Conservation (phyloP, 2,113 vertebrate genomes). For the Lepus europaeus region DNA sequence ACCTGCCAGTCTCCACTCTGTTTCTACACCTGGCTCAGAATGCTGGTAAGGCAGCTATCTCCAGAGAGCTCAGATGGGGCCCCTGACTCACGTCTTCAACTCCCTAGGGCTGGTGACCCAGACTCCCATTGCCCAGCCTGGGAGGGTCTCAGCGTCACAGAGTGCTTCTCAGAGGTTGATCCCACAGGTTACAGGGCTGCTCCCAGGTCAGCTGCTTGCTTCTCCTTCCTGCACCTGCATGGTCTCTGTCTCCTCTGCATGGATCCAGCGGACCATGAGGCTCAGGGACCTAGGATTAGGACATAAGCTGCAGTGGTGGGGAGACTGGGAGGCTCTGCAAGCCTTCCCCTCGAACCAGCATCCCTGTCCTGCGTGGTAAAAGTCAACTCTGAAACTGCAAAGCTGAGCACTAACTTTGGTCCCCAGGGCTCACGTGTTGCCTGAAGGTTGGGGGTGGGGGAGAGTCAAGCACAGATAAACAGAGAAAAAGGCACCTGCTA, state of each 20-base stretch:
- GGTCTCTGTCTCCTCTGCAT: background rate
- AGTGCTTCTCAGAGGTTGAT: background rate
- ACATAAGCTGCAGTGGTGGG: background rate
- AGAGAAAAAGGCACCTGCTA: background rate
- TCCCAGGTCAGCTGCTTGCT: background rate
- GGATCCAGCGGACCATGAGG: too few species aligned
- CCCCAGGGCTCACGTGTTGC: background rate
- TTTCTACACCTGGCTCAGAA: background rate
- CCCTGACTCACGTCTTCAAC: background rate
- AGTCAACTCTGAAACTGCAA: background rate
- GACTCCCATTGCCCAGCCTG: background rate
- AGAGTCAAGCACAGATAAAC: background rate
- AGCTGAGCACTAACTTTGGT: background rate
- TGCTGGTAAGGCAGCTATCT: rapidly evolving
- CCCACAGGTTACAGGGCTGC: background rate
- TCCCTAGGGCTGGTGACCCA: background rate
- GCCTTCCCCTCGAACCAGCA: background rate
- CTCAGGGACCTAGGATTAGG: background rate
- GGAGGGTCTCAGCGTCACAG: background rate
- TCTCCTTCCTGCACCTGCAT: background rate
- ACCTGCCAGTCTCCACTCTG: background rate
- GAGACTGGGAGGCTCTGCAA: background rate
- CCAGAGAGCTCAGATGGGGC: background rate
- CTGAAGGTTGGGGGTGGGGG: background rate
- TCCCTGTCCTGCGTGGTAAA: background rate